Evolutionary conservation across 2,113 vertebrate species (phyloP), one percentile per base, ranked within the genome.

Genomic region (Tachycineta bicolor): DNA sequence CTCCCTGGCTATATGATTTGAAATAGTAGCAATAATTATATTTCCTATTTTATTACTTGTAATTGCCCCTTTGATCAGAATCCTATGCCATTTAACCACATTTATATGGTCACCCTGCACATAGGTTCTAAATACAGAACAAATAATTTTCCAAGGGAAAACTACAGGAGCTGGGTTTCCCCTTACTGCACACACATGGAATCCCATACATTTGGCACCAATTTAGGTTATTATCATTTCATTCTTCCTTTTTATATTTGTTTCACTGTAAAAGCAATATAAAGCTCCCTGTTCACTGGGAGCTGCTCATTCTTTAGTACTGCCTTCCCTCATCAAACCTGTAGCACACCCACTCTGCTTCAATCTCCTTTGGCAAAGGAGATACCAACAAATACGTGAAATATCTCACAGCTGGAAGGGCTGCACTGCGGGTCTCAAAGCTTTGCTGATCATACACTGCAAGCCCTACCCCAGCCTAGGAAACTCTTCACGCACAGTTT

Each of bases 51-150:
- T 95, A 96, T 93, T 93, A 94, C 79, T 74, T 8, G 2, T 79
- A 93, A 93, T 94, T 96, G 82, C 71, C 73, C 92, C 92, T 95
- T 90, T 94, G 93, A 97, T 96, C 92, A 84, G 84, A 94, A 96
- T 96, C 81, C 86, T 88, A 33, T 43, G 50, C 87, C 21, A 4
- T 94, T 91, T 94, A 95, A 96, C 89, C 92, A 86, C 89, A 86
- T 94, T 94, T 95, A 88, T 94, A 97, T 74, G 78, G 78, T 89
- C 87, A 86, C 77, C 81, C 76, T 67, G 39, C 60, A 91, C 71
- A 74, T 3, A 47, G 63, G 44, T 83, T 92, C 90, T 89, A 78
- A 88, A 92, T 46, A 87, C 60, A 79, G 90, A 89, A 78, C 1
- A 0, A 94, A 75, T 63, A 17, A 31, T 69, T 89, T 96, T 94